Conservation (phyloP, 2,113 vertebrate genomes). For the Picathartes gymnocephalus region DNA sequence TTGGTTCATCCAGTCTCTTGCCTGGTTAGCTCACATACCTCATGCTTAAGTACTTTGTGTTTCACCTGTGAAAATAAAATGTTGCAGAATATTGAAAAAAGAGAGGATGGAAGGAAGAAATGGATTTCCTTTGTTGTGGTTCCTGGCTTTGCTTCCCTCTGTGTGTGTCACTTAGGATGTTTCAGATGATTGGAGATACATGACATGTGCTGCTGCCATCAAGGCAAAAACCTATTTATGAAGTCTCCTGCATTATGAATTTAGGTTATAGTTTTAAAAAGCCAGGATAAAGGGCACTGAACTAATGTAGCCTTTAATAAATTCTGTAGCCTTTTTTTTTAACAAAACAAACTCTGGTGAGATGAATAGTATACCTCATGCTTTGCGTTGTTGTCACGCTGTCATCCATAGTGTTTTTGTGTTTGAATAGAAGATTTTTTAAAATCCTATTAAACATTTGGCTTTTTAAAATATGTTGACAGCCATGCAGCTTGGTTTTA, state of each 20-base stretch:
- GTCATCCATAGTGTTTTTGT: not conserved
- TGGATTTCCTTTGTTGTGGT: not conserved
- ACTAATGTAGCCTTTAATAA: not conserved
- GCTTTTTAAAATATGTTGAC: not conserved
- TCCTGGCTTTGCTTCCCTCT: not conserved
- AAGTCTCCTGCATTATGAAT: not conserved
- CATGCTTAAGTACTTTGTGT: not conserved
- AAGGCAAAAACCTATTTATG: not conserved
- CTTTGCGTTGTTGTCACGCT: not conserved
- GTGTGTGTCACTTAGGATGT: not conserved
- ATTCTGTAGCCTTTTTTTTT: not conserved
- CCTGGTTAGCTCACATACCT: not conserved
- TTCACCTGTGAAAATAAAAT: not conserved
- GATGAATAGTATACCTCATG: not conserved
- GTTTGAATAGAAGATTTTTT: not conserved
- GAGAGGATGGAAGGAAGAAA: not conserved
- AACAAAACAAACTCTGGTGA: not conserved
- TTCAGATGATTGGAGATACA: not conserved
- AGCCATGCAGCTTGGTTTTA: not conserved
- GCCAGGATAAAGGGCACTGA: not conserved
- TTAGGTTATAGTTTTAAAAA: not conserved
- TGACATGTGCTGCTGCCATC: not conserved
- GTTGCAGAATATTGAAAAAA: not conserved
- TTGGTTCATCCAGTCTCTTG: not conserved
- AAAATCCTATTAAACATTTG: not conserved